These are phyloP conservation scores for Prunella strophiata DNA, from an alignment of 2,797 vertebrate genomes.

Conservation along the genomic window DNA sequence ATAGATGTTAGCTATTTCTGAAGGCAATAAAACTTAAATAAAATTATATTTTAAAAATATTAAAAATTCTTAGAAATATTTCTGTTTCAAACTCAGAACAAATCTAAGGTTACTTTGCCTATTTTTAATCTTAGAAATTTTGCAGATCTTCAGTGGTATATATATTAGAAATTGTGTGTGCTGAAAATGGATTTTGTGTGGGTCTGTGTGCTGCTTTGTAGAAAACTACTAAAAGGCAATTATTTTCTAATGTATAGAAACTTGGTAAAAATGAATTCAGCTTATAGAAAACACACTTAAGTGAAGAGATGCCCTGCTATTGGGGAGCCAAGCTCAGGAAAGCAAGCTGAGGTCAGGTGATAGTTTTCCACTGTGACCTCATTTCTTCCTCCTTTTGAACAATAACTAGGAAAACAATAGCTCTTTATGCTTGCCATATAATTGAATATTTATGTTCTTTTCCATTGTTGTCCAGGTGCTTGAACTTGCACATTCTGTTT, in stretches of 20 bases:
- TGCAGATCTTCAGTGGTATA: neutral
- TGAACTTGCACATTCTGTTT: neutral
- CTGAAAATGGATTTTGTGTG: neutral
- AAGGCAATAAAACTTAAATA: neutral
- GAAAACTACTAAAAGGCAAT: neutral
- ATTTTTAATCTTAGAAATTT: neutral
- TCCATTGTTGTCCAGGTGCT: slow-evolving; percentile 24
- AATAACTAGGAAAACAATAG: slow-evolving; percentile 29
- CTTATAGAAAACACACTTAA: neutral
- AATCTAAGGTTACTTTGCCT: neutral
- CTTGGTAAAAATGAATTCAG: neutral
- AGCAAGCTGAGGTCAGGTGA: neutral
- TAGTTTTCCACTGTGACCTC: slow-evolving; percentile 25
- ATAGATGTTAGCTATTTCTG: neutral
- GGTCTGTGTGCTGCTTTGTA: neutral
- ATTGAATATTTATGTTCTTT: slow-evolving; percentile 4
- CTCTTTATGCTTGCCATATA: neutral
- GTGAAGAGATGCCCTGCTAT: neutral
- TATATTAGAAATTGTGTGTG: neutral
- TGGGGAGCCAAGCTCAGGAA: neutral
- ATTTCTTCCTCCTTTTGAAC: slow-evolving; percentile 36
- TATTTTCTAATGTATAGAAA: neutral
- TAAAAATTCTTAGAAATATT: neutral
- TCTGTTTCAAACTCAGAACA: neutral
- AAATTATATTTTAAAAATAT: neutral